phyloP scores from a whole-genome alignment of 2,888 invertebrate species.

The Idaea straminata region DNA sequence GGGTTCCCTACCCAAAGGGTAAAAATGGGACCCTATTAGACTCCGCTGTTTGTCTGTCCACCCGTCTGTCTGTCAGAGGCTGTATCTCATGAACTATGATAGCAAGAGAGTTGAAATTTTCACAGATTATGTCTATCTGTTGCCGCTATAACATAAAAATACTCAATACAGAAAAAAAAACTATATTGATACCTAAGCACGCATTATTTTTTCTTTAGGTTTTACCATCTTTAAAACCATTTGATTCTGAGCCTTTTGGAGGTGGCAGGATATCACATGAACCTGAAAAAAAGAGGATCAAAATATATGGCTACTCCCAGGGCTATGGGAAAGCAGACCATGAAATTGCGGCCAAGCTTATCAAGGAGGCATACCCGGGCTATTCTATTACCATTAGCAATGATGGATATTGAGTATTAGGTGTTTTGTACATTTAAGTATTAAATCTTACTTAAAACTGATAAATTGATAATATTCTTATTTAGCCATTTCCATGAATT shows the following conservation, averaged over 20 bases:
- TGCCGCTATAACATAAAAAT: too few relatives aligned
- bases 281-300: conserved; percentile 86
- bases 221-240: conserved; percentile 61
- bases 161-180: too few relatives aligned
- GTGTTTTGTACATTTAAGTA: conserved; percentile 6
- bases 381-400: conserved; percentile 91
- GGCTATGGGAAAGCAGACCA: conserved; percentile 96
- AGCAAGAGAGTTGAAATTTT: too few relatives aligned
- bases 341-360: conserved; percentile 84
- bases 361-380: conserved; percentile 86
- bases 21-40: background rate
- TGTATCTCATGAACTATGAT: too few relatives aligned
- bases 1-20: background rate
- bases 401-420: conserved; percentile 83
- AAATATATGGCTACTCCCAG: conserved; percentile 96
- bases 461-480: conserved; percentile 1
- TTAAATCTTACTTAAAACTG: conserved; percentile 6
- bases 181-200: background rate
- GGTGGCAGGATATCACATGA: conserved; percentile 96
- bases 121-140: too few relatives aligned
- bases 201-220: conserved; percentile 46
- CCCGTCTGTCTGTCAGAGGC: too few relatives aligned
- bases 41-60: too few relatives aligned
- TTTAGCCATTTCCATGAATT: background rate
- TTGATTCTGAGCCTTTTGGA: conserved; percentile 91